A percentile compares a stretch with the other conserved stretches of the same genome.
Evolutionary conservation across 2,888 invertebrate genomes (phyloP).

Genomic region (Dolichomitus sp.): DNA sequence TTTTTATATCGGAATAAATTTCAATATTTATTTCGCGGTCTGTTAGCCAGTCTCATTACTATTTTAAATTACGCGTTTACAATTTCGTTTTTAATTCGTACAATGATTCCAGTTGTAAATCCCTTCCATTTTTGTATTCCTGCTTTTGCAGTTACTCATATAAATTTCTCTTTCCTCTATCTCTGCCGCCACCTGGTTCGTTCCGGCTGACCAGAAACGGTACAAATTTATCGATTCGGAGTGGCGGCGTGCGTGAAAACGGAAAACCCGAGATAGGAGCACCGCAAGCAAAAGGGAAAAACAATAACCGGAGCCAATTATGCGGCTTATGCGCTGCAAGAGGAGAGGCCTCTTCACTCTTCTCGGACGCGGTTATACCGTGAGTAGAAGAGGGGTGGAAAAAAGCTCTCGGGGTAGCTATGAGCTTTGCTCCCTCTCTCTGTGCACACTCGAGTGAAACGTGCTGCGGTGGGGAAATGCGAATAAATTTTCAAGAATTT

Average conservation of each 20-base stretch:
- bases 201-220: conserved; percentile 1
- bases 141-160: conserved; percentile 6
- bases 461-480: conserved; percentile 34
- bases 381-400: conserved; percentile 16
- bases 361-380: conserved; percentile 30
- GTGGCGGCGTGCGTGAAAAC: conserved; percentile 22
- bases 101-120: conserved; percentile 11
- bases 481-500: conserved; percentile 63
- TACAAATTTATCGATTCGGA: conserved; percentile 42
- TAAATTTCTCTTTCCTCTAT: conserved; percentile 31
- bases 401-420: conserved; percentile 3
- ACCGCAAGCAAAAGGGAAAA: conserved; percentile 34
- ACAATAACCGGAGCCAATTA: conserved; percentile 48
- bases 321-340: conserved; percentile 49
- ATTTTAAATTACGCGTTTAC: background rate
- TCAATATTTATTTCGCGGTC: background rate
- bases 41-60: background rate
- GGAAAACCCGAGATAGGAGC: conserved; percentile 14
- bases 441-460: conserved; percentile 32
- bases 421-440: conserved; percentile 23
- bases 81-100: conserved; percentile 12
- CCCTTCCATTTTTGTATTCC: background rate
- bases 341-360: conserved; percentile 45
- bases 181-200: conserved; percentile 4
- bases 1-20: background rate